Base-by-base conservation (phyloP, 1,140 invertebrate species). In the Limonius californicus region DNA sequence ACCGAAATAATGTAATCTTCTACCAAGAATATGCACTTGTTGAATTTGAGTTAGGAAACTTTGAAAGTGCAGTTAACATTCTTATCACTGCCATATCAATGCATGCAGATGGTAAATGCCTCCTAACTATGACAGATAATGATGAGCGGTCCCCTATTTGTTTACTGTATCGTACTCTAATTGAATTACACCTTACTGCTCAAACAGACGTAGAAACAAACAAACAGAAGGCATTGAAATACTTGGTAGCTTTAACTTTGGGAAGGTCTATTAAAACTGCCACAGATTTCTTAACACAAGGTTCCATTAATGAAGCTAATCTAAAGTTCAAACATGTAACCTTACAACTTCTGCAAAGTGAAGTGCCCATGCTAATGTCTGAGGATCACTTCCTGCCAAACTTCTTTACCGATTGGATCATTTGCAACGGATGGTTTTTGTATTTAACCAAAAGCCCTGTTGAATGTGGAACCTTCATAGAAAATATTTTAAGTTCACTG, bases 1-100 rank as follows among this genome's bases (percentile, higher is more conserved):
- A 87, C 67, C 73, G 82, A 35, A 83, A 82, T 68, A 82, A 82
- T 63, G 67, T 82, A 27, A 74, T 78, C 63, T 82, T 83, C 58
- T 88, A 84, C 68, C 75, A 79, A 1, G 85, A 87, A 70, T 83
- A 84, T 72, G 85, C 82, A n/a, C 72, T 86, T 30, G 81, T 84
- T 65, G 84, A 87, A 72, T 72, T 74, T 32, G 84, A 85, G 72
- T 72, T 82, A 12, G 79, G 76, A 2, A 77, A 77, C 61, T 55
- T 68, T 2, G 74, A 80, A 1, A 78, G 69, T 58, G 79, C 78
- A 32, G 30, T 80, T 0, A 76, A 76, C 30, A 80, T 85, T 35
- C 67, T 84, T 6, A 73, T 80, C 71, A 83, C 78, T 1, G 74
- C 79, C 3, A 71, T 82, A 60, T 66, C 73, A 58, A 76, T 75